Conservation (phyloP, 2,113 vertebrate species). For the Syrrhaptes paradoxus region DNA sequence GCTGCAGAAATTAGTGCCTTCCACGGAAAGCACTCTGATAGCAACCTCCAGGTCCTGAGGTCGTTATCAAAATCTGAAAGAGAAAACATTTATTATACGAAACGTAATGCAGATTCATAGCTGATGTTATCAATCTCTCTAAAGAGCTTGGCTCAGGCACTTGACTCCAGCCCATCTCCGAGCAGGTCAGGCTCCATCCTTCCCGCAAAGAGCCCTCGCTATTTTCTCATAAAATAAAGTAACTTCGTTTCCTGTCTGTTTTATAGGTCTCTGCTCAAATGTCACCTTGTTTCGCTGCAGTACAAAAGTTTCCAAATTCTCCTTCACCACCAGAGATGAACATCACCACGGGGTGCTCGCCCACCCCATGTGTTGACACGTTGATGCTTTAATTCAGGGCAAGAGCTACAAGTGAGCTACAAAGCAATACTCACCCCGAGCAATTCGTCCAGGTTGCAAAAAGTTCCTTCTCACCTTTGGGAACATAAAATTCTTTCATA, state of each 20-base stretch:
- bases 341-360: not conserved
- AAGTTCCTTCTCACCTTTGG: not conserved
- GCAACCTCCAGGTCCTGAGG: not conserved
- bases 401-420: not conserved
- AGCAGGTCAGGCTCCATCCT: not conserved
- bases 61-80: not conserved
- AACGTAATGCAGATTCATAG: not conserved
- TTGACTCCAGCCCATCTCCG: not conserved
- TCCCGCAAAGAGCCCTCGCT: not conserved
- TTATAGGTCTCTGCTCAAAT: not conserved
- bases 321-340: not conserved
- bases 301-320: not conserved
- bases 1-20: not conserved
- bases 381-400: not conserved
- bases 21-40: fast-evolving
- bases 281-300: not conserved
- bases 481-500: not conserved
- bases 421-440: not conserved
- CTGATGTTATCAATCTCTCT: not conserved
- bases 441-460: not conserved
- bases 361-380: fast-evolving
- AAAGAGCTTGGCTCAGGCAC: not conserved
- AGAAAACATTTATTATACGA: not conserved
- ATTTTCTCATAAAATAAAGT: not conserved
- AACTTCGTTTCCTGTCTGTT: not conserved